These are phyloP conservation scores for Acrobasis consociella DNA, from an alignment of 2,888 invertebrate genomes.

Conservation along the genomic window DNA sequence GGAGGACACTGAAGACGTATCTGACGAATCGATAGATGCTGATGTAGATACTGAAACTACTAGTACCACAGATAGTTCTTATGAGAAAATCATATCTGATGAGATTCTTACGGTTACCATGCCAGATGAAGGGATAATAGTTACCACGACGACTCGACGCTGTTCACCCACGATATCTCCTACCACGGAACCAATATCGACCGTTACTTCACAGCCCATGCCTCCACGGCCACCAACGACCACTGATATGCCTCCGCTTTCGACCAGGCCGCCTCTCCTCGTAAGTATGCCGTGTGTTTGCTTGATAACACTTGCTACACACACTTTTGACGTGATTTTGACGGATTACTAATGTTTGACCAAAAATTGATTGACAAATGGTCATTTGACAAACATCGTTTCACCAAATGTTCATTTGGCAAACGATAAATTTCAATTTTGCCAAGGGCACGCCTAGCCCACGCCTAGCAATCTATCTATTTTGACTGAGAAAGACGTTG, in stretches of 20 bases:
- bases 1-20: not conserved
- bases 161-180: not conserved
- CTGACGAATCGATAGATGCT: not conserved
- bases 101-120: not conserved
- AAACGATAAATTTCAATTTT: too few species aligned
- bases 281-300: slow-evolving; percentile 21
- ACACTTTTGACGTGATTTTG: too few species aligned
- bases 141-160: not conserved
- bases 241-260: not conserved
- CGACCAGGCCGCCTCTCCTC: slow-evolving; percentile 6
- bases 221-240: not conserved
- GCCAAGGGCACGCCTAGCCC: too few species aligned
- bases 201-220: not conserved
- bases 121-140: not conserved
- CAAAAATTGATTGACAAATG: too few species aligned
- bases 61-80: not conserved
- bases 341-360: too few species aligned
- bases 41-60: not conserved
- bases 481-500: too few species aligned
- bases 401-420: too few species aligned
- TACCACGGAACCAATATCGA: not conserved
- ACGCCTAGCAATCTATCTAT: too few species aligned
- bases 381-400: too few species aligned
- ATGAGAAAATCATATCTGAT: slow-evolving; percentile 6
- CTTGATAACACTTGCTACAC: not conserved